Evolutionary conservation across 2,113 vertebrate genomes (phyloP), one percentile per base, ranked within the genome.

Genomic region (Gadus macrocephalus): DNA sequence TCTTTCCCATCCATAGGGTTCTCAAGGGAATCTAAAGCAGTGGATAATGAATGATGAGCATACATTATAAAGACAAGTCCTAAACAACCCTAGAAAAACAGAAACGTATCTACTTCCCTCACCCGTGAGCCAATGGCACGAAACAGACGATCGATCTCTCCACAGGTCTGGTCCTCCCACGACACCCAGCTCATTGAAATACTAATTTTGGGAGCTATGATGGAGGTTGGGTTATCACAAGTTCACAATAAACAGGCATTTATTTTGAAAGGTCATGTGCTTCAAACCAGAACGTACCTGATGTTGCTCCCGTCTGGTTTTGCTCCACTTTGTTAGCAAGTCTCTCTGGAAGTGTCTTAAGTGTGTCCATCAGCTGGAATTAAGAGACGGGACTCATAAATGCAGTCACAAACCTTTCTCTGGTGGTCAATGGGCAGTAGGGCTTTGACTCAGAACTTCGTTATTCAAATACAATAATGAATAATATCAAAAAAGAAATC

Each of bases 101-200:
- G 15, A 15, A 5, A 15, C 25, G 15, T 1, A 16, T 59, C n/a
- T 16, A 78, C 38, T 31, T 15, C 64, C 31, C 63, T 93, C 91
- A 99, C 97, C 89, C 85, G 83, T 20, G 81, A 91, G 77, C 94
- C 95, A 62, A 99, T 87, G 25, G 97, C 94, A 66, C 94, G 93
- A 76, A 93, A 87, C 53, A 96, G 87, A 0, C 91, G 86, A 56
- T 91, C 68, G 25, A 99, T 87, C 15, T 96, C 89, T 3, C 93
- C 89, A 79, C 95, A 90, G 0, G 92, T 96, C 70, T 98, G 96
- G 17, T 96, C 94, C 74, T 97, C 95, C 97, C 97, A 98, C 5
- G 90, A 87, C 67, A 99, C n/a, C 86, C 93, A 97, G 67, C 95
- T 94, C 90, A 92, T 90, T 0, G 77, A 80, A 7, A 69, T 0